Percentiles rank a stretch among this genome's conserved stretches.
Evolutionary conservation across 2,797 vertebrate species (phyloP).

Genomic region (Characodon lateralis): DNA sequence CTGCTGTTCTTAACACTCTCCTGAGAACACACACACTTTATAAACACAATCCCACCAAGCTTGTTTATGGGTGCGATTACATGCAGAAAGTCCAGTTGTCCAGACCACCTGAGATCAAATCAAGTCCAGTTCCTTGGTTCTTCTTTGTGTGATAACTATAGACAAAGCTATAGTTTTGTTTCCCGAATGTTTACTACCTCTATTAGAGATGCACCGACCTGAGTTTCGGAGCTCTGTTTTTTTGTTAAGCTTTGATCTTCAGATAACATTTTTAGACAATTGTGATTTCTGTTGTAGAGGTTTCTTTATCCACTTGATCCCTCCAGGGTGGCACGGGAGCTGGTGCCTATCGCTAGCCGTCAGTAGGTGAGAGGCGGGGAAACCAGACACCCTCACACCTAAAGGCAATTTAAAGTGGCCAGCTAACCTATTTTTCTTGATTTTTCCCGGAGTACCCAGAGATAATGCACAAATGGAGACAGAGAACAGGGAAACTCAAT

Average conservation of each 20-base stretch:
- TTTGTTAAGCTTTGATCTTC: no score
- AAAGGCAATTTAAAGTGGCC: neutral
- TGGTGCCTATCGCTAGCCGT: neutral
- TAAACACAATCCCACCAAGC: slow-evolving; percentile 44
- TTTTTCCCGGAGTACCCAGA: neutral
- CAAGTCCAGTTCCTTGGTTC: slow-evolving; percentile 34
- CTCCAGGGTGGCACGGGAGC: neutral
- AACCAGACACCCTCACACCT: neutral
- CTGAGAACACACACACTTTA: slow-evolving; percentile 54
- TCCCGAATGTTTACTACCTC: neutral
- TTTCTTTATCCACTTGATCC: neutral
- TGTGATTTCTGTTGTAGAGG: neutral
- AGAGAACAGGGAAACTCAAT: neutral
- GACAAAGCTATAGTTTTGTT: slow-evolving; percentile 30
- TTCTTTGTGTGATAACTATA: slow-evolving; percentile 11
- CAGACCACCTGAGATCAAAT: slow-evolving; percentile 47
- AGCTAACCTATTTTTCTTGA: neutral
- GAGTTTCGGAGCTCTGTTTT: neutral
- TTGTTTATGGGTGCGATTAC: slow-evolving; percentile 68
- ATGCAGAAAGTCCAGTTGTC: slow-evolving; percentile 56
- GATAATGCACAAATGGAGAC: neutral
- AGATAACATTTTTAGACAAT: neutral
- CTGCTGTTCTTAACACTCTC: slow-evolving; percentile 65
- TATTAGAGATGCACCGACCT: neutral
- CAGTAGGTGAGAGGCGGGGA: neutral